Conservation (phyloP, 2,113 vertebrate genomes). For the Aspiorhynchus laticeps region DNA sequence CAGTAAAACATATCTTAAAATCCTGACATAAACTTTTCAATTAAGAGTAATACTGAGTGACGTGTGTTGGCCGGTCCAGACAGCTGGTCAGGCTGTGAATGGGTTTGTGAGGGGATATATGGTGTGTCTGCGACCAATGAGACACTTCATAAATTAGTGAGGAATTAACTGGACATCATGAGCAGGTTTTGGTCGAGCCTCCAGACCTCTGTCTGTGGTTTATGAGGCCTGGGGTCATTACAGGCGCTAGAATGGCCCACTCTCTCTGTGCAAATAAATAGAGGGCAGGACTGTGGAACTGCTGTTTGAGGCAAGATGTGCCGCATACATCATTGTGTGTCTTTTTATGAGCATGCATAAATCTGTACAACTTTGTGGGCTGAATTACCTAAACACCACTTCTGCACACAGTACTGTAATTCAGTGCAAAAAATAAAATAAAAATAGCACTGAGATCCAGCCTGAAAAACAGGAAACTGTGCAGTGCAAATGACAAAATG, state of each 20-base stretch:
- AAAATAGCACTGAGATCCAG: not conserved
- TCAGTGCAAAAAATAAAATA: not conserved
- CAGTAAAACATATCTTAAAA: not conserved
- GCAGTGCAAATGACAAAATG: not conserved
- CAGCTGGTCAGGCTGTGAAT: slow-evolving; percentile 39
- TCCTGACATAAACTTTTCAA: slow-evolving; percentile 22
- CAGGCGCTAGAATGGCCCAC: slow-evolving; percentile 47
- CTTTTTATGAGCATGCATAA: not conserved
- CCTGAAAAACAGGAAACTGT: not conserved
- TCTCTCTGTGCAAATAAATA: slow-evolving; percentile 36
- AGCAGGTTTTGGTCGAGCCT: slow-evolving; percentile 46
- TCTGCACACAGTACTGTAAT: not conserved
- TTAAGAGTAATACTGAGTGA: slow-evolving; percentile 11
- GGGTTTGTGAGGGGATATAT: slow-evolving; percentile 36
- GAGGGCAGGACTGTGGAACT: not conserved
- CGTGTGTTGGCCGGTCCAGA: slow-evolving; percentile 2
- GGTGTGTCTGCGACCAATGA: slow-evolving; percentile 28
- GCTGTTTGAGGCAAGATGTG: not conserved
- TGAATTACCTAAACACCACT: not conserved
- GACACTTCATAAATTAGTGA: slow-evolving; percentile 48
- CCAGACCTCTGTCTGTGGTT: slow-evolving; percentile 50
- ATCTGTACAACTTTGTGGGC: not conserved
- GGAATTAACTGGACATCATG: slow-evolving; percentile 40
- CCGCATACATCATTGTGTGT: not conserved
- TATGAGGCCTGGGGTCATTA: slow-evolving; percentile 17